A percentile compares a stretch with the other conserved stretches of the same genome.
Conservation (phyloP, 2,797 vertebrate genomes). For the Megaceryle alcyon region DNA sequence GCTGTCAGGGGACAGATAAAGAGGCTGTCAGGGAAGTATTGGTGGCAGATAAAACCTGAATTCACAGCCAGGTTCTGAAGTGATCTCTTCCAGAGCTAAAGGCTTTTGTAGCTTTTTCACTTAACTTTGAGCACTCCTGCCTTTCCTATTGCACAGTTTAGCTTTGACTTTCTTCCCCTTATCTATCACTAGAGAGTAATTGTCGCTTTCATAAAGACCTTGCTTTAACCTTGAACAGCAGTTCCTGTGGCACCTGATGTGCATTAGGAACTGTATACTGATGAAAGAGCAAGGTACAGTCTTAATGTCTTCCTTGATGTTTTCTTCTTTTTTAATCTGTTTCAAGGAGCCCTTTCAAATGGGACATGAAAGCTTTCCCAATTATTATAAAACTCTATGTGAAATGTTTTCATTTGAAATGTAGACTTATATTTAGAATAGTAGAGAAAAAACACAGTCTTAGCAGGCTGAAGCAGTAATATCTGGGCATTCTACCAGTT, state of each 20-base stretch:
- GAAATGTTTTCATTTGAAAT: constrained; percentile 19
- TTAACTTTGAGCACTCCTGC: constrained; percentile 40
- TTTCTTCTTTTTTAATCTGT: neutral
- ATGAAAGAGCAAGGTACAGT: constrained; percentile 47
- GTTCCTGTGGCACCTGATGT: constrained; percentile 46
- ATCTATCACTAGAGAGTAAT: constrained; percentile 52
- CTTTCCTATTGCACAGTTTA: neutral
- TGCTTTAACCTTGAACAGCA: constrained; percentile 64
- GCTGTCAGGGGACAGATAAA: neutral
- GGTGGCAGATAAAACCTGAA: neutral
- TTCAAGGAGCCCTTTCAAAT: constrained; percentile 47
- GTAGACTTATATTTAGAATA: neutral
- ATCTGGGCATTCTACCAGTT: neutral
- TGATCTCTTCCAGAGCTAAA: neutral
- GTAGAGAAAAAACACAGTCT: neutral
- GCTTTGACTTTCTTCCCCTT: constrained; percentile 64
- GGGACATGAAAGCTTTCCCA: neutral
- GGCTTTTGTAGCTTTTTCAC: constrained; percentile 41
- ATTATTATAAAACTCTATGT: neutral
- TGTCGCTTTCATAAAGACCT: constrained; percentile 61
- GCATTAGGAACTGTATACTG: constrained; percentile 45
- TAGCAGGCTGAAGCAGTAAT: neutral
- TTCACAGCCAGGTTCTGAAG: neutral
- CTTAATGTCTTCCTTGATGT: constrained; percentile 50
- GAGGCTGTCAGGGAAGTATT: neutral